Base-by-base conservation (phyloP, 2,113 vertebrate species). In the Mirza zaza region DNA sequence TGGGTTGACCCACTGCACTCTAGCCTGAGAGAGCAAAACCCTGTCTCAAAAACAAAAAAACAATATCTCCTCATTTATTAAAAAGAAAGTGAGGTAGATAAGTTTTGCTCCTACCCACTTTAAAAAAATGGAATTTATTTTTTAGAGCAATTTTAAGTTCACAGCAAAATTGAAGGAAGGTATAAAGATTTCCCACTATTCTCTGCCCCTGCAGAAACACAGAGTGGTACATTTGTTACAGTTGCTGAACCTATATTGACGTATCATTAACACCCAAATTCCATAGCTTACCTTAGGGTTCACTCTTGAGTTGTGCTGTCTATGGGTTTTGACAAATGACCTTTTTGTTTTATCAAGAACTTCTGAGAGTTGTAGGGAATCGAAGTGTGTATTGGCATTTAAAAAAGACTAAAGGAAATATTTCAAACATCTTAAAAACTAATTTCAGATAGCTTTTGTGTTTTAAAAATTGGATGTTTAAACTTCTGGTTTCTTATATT, bases 101-200 rank as follows among this genome's bases (percentile, higher is more conserved):
- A 50, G 59, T 77, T 95, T 96, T 94, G 67, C 71, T 55, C 34
- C 1, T 2, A 9, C 15, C 20, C 10, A 29, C 25, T 14, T 50
- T 75, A 57, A 55, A 59, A 82, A 93, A 96, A 61, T 84, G 45
- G 20, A 68, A 18, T 86, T 73, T 79, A 77, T 89, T 59, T 97
- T 95, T 94, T 91, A 88, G 45, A 87, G 71, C 45, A 90, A 6
- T 93, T 95, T 59, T 83, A 94, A 68, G 17, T 84, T 88, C 71
- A 90, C 36, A 71, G 27, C 68, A 95, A 77, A 87, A 50, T 52
- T 81, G 76, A 95, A 12, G 42, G 50, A 92, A 65, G 11, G 21
- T 70, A 32, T 77, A 83, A 25, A 79, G 68, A 83, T 71, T 86
- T 95, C 27, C 18, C 34, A 14, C 25, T 29, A 48, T 3, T 12